These are phyloP conservation scores for Andrena hattorfiana DNA, from an alignment of 2,888 invertebrate species.

Conservation along the genomic window DNA sequence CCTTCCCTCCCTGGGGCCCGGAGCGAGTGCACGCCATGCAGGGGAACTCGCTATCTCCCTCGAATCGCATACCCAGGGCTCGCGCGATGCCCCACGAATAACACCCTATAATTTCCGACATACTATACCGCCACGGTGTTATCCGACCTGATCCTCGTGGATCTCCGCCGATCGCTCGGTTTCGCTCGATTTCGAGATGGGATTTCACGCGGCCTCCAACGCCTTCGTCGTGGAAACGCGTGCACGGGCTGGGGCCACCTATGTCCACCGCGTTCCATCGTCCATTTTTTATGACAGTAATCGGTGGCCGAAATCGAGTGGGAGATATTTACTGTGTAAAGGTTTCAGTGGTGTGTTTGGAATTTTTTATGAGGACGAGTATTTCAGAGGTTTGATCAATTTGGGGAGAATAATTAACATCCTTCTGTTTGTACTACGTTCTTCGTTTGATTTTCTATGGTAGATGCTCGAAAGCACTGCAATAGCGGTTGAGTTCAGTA, in stretches of 20 bases:
- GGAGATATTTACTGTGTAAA: background rate
- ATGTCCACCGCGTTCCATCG: background rate
- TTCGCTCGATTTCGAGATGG: slow-evolving; percentile 78
- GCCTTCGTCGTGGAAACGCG: slow-evolving; percentile 2
- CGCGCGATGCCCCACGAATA: slow-evolving; percentile 77
- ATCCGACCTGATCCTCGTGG: slow-evolving; percentile 78
- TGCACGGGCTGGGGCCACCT: background rate
- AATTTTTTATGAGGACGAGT: background rate
- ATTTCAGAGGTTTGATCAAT: background rate
- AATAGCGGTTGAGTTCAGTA: too few relatives aligned
- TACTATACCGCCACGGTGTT: slow-evolving; percentile 78
- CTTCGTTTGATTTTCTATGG: too few relatives aligned
- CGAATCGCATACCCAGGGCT: slow-evolving; percentile 79
- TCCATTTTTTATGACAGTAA: slow-evolving; percentile 4
- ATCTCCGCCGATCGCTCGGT: slow-evolving; percentile 77
- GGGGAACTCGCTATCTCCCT: slow-evolving; percentile 74
- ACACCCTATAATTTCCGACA: slow-evolving; percentile 83
- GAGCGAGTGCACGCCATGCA: slow-evolving; percentile 18
- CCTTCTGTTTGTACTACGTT: too few relatives aligned
- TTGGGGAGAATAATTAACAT: too few relatives aligned
- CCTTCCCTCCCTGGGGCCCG: slow-evolving; percentile 8
- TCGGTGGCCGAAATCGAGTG: background rate
- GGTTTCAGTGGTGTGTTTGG: background rate
- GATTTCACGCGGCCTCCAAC: slow-evolving; percentile 50
- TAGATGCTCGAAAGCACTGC: too few relatives aligned